Conservation (phyloP, 2,797 vertebrate species). For the Chromis chromis region DNA sequence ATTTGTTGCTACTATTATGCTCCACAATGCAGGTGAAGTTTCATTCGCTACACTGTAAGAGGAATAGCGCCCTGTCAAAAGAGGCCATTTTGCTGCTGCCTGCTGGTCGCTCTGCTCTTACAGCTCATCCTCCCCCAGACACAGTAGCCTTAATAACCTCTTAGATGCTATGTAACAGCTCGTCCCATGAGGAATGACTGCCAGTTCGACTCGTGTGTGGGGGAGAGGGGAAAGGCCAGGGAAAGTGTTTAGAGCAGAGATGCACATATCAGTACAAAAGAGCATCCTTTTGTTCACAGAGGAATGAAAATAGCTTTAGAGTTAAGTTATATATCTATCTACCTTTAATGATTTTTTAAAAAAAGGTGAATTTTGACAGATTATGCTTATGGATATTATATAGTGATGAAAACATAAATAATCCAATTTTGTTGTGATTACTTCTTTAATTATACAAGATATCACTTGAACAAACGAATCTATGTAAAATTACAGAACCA, state of each 20-base stretch:
- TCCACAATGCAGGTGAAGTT: slow-evolving; percentile 45
- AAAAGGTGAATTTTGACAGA: too few relatives aligned
- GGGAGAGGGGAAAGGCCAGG: slow-evolving; percentile 25
- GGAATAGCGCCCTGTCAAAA: slow-evolving; percentile 34
- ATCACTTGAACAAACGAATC: too few relatives aligned
- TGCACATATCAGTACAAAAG: slow-evolving; percentile 23
- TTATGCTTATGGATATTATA: too few relatives aligned
- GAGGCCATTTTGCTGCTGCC: slow-evolving; percentile 63
- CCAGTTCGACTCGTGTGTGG: slow-evolving; percentile 30
- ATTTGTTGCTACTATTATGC: slow-evolving; percentile 32
- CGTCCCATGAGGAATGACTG: slow-evolving; percentile 58
- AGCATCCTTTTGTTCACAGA: neutral
- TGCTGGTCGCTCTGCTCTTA: slow-evolving; percentile 60
- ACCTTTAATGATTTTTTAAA: too few relatives aligned
- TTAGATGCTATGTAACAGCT: slow-evolving; percentile 65
- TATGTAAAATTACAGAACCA: too few relatives aligned
- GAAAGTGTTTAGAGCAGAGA: slow-evolving; percentile 28
- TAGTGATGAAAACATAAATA: too few relatives aligned
- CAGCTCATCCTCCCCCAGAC: slow-evolving; percentile 55
- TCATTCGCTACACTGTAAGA: slow-evolving; percentile 32
- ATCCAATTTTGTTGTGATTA: too few relatives aligned
- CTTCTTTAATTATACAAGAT: too few relatives aligned
- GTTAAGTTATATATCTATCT: too few relatives aligned
- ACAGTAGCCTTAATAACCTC: slow-evolving; percentile 65
- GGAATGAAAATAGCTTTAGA: neutral